These are phyloP conservation scores for Amblyornis subalaris DNA, from an alignment of 2,113 vertebrate species.

Conservation along the genomic window DNA sequence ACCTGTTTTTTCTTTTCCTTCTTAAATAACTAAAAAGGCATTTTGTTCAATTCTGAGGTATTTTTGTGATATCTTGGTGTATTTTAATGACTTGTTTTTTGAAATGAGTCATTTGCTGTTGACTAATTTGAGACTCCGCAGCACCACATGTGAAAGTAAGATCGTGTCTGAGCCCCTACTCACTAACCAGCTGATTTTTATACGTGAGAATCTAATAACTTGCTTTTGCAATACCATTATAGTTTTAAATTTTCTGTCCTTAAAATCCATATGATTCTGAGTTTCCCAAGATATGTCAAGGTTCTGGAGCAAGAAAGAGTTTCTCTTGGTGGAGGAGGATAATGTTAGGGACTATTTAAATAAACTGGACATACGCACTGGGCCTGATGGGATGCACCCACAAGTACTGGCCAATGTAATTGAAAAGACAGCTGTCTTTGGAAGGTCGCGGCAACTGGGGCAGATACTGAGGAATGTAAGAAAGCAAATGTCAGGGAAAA, in stretches of 20 bases:
- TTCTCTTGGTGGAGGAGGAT: neutral
- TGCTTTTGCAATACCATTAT: neutral
- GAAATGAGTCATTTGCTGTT: neutral
- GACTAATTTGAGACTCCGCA: neutral
- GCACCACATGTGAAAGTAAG: neutral
- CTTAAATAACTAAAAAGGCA: neutral
- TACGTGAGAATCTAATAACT: neutral
- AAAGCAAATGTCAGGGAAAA: neutral
- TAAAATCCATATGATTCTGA: neutral
- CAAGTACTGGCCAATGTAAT: neutral
- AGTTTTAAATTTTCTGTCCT: neutral
- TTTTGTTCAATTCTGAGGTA: neutral
- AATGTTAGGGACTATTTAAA: neutral
- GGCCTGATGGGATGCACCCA: neutral
- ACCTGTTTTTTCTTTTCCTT: neutral
- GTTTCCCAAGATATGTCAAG: neutral
- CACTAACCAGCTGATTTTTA: neutral
- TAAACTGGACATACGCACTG: neutral
- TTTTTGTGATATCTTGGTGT: neutral
- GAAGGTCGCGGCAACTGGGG: neutral
- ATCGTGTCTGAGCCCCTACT: neutral
- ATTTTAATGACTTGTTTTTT: neutral
- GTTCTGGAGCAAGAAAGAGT: neutral
- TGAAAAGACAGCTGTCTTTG: neutral
- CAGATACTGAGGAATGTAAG: neutral